Evolutionary conservation across 37 sponge, comb jelly and placozoan genomes (phyloP), one percentile per base, ranked within the genome.

Genomic region (Bolinopsis microptera): DNA sequence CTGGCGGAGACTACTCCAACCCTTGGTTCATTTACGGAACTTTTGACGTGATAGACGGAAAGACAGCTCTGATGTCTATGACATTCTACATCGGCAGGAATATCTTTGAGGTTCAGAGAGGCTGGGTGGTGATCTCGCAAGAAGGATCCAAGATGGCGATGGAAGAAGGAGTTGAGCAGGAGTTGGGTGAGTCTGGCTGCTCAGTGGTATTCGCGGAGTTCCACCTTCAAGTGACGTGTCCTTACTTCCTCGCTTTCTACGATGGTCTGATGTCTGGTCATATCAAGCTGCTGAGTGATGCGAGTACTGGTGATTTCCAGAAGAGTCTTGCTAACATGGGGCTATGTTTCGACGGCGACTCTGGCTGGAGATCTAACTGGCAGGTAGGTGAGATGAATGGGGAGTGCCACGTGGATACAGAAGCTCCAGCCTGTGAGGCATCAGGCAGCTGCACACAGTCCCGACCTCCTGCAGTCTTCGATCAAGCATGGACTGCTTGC

Each of bases 11-110:
- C 82, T 80, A 34, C 82, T 3, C 16, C 23, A 80, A 80, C 82
- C 82, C 82, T 16, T 80, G 35, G 38, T 80, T 36, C 37, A 80
- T 80, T 30, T 80, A 80, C 82, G 82, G 82, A 18, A 80, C 82
- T 16, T 80, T 80, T 37, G 82, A 80, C 38, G 23, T 30, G 16
- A 3, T 34, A 1, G 23, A 80, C 35, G 82, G 82, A 1, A 80
- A 80, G 82, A 35, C 35, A 23, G 35, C 82, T 13, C 82, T 80
- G 5, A 18, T 21, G 37, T 1, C 35, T 37, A 80, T 80, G 82
- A 80, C 82, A 5, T 80, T 80, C 37, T 80, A 80, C 37, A 0
- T 80, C 33, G 82, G 82, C 22, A 16, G 38, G 82, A 30, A 37
- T 13, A 1, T 8, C 36, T 80, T 80, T 35, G 82, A 80, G 37